Evolutionary conservation across 1,140 invertebrate genomes (phyloP).

Genomic region (Cyphomyrmex costatus): DNA sequence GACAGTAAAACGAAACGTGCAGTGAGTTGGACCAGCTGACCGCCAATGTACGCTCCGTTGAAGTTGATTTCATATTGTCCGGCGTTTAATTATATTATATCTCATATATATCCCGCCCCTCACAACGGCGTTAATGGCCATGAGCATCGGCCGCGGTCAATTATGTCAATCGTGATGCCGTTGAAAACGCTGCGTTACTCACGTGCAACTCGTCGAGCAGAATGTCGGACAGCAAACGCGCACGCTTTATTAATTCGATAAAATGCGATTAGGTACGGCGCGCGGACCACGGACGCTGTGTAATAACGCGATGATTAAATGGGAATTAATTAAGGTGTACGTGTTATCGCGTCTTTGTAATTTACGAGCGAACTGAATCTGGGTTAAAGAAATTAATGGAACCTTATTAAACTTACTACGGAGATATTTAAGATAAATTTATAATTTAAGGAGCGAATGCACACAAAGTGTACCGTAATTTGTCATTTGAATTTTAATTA

Average conservation of each 20-base stretch:
- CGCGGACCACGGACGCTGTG: conserved; percentile 39
- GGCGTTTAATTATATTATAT: conserved; percentile 78
- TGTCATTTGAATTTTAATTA: conserved; percentile 24
- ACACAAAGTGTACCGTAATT: not conserved
- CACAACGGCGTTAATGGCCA: conserved; percentile 71
- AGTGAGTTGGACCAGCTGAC: conserved; percentile 15
- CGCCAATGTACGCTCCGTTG: conserved; percentile 51
- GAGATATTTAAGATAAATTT: not conserved
- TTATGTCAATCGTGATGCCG: conserved; percentile 72
- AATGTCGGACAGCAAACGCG: conserved; percentile 47
- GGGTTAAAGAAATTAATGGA: conserved; percentile 40
- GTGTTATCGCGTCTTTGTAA: conserved; percentile 57
- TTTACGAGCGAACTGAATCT: conserved; percentile 44
- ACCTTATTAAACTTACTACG: conserved; percentile 42
- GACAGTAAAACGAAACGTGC: conserved; percentile 67
- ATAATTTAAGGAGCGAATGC: conserved; percentile 14
- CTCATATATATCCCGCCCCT: conserved; percentile 53
- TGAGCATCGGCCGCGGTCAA: conserved; percentile 69
- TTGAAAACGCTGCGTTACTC: conserved; percentile 58
- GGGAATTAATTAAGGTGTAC: conserved; percentile 57
- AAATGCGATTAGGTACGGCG: conserved; percentile 59
- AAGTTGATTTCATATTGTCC: conserved; percentile 79
- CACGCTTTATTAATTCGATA: conserved; percentile 64
- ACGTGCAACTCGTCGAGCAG: conserved; percentile 54
- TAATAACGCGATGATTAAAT: conserved; percentile 61